phyloP scores from a whole-genome alignment of 2,113 vertebrate genomes.

The Nycticryphes semicollaris region DNA sequence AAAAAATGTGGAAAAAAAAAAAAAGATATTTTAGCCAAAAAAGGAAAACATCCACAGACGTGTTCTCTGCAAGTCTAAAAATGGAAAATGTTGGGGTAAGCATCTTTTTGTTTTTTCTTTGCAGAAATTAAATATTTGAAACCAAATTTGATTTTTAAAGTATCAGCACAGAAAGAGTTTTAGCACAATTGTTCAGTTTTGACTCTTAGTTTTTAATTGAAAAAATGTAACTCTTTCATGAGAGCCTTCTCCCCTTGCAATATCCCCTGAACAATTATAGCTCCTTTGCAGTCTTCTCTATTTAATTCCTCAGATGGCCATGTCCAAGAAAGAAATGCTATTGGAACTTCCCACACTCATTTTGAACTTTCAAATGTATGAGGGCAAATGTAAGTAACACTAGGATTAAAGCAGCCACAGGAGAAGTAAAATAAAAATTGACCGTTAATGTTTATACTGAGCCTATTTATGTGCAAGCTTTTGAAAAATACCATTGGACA shows the following conservation, averaged over 20 bases:
- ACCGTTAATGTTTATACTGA: background rate
- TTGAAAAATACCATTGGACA: background rate
- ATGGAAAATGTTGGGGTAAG: background rate
- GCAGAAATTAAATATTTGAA: slow-evolving; percentile 24
- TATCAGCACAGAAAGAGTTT: background rate
- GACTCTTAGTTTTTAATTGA: background rate
- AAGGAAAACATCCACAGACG: background rate
- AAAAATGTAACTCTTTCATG: background rate
- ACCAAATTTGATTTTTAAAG: background rate
- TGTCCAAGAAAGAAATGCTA: background rate
- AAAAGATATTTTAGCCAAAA: background rate
- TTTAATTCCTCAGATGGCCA: background rate
- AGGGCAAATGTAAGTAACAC: background rate
- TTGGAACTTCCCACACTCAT: background rate
- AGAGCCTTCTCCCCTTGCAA: background rate
- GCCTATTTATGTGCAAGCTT: background rate
- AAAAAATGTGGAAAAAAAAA: background rate
- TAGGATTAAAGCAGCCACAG: background rate
- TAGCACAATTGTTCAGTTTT: background rate
- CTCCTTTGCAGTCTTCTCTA: background rate
- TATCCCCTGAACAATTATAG: background rate
- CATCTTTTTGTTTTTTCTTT: background rate
- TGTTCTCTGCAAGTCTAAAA: background rate
- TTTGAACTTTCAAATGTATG: background rate
- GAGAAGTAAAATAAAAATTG: background rate